Evolutionary conservation across 1,140 invertebrate genomes (phyloP).

Genomic region (Helicoverpa zea): DNA sequence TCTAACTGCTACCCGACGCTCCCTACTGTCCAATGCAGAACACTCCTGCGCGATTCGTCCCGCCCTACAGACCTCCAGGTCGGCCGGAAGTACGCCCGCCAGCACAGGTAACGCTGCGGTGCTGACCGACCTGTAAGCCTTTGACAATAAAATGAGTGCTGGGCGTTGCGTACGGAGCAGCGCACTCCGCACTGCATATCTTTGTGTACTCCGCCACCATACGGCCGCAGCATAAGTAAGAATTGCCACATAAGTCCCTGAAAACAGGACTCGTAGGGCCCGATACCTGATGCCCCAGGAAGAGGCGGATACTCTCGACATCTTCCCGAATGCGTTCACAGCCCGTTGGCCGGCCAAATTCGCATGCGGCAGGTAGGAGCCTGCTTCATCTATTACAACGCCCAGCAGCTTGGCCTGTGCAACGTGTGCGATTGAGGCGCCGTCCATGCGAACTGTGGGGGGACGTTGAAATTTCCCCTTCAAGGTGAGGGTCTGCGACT

Average conservation of each 20-base stretch:
- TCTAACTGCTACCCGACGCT: not conserved
- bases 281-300: not conserved
- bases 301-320: constrained; percentile 45
- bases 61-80: constrained; percentile 61
- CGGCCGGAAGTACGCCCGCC: constrained; percentile 61
- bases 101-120: constrained; percentile 60
- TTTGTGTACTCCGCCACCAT: constrained; percentile 16
- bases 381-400: not conserved
- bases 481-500: not conserved
- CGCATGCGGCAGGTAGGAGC: constrained; percentile 10
- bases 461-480: not conserved
- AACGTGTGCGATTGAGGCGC: constrained; percentile 13
- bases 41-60: constrained; percentile 60
- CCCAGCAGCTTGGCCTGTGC: constrained; percentile 3
- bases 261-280: not conserved
- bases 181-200: too few relatives aligned
- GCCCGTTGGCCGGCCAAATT: constrained; percentile 35
- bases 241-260: not conserved
- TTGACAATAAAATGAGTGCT: constrained; percentile 12
- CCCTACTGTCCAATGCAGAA: not conserved
- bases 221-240: not conserved
- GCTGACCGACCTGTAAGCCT: constrained; percentile 58
- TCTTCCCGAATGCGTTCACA: constrained; percentile 44
- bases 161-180: too few relatives aligned
- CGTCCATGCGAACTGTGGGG: not conserved